Percentiles rank a stretch among this genome's conserved stretches.
phyloP scores from a whole-genome alignment of 2,113 vertebrate genomes.

The Myrmecobius fasciatus region DNA sequence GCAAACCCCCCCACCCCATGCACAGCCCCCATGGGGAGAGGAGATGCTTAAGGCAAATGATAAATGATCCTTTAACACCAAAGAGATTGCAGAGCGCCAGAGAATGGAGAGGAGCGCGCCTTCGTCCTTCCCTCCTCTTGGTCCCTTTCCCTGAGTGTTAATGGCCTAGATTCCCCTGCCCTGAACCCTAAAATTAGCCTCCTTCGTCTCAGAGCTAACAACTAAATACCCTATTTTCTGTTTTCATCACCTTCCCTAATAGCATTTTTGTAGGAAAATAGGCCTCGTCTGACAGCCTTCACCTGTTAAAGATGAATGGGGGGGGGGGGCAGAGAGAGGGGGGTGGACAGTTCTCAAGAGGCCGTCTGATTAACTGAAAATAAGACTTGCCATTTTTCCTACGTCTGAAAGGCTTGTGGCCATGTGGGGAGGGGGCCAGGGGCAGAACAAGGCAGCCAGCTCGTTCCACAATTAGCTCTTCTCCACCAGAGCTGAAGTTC shows the following conservation, averaged over 20 bases:
- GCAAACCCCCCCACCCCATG: too few species aligned
- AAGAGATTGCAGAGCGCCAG: background rate
- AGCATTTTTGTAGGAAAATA: background rate
- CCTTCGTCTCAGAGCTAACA: background rate
- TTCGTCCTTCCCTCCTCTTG: background rate
- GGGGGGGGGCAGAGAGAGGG: background rate
- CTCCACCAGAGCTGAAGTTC: background rate
- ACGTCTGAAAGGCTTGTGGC: background rate
- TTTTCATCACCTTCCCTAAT: background rate
- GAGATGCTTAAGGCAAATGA: background rate
- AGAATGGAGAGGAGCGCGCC: background rate
- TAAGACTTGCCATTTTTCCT: background rate
- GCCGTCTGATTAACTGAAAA: background rate
- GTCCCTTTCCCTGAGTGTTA: background rate
- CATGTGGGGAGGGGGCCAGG: too few species aligned
- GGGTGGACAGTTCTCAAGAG: background rate
- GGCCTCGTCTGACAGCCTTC: background rate
- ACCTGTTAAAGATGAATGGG: background rate
- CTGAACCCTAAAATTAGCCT: background rate
- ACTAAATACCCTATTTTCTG: background rate
- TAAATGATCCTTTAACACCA: background rate
- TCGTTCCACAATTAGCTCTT: background rate
- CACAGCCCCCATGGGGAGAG: background rate
- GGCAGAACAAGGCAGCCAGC: too few species aligned
- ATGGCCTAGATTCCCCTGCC: background rate